Base-by-base conservation (phyloP, 2,888 invertebrate genomes). In the Drosophila paramelanica region DNA sequence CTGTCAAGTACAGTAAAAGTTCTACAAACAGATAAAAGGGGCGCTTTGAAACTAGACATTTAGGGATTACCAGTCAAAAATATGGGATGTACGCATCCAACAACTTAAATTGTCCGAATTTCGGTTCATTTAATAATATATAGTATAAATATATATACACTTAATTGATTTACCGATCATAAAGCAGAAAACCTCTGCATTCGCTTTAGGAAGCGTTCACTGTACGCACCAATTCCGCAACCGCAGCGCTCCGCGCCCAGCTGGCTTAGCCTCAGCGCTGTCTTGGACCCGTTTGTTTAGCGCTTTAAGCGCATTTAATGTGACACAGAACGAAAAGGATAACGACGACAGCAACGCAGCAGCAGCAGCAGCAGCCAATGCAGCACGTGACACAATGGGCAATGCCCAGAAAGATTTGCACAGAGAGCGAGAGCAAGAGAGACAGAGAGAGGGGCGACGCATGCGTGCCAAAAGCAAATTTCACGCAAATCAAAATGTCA, bases 401-500 rank as follows among this genome's bases (percentile, higher is more conserved):
- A 67, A 56, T 61, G 71, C 56, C 43, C 53, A 60, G 64, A 39
- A 45, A 39, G 50, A 46, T 46, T 31, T 46, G 55, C 47, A 45
- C 46, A 33, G 71, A 60, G 67, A 77, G 71, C 60, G 67, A 77
- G 2, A 23, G 23, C 2, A 3, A 23, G 23, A 2, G 23, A 3
- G 23, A 62, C 52, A 33, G 70, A 61, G 67, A 77, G 71, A 60
- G 67, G 75, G 77, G 70, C 81, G 81, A 89, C 85, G 90, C 89
- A 88, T 89, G 89, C 87, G 87, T 88, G 89, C 87, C 88, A 89
- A 86, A 89, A 81, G 85, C 89, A 88, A 91, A 91, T 91, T 91
- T 91, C 86, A 91, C 91, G 90, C 90, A 90, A 91, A 90, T 90
- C 90, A 90, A 89, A 91, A 90, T 84, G 90, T 90, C 90, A 90